Conservation (phyloP, 2,797 vertebrate genomes). For the Neosilurus mollespiculum region DNA sequence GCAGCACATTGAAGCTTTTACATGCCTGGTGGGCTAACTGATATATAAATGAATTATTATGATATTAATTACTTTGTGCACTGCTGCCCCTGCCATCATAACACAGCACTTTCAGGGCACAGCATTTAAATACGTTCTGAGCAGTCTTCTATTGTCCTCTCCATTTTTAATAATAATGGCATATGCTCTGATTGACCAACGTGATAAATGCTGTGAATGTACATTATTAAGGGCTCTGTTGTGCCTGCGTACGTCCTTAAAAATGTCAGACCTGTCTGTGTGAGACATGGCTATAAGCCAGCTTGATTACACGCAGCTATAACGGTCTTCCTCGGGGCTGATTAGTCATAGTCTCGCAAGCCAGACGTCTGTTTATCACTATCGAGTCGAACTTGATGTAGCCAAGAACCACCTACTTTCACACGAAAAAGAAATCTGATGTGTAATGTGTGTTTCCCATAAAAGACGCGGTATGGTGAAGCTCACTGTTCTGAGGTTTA, state of each 20-base stretch:
- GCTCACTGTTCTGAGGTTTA: neutral
- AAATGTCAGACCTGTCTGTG: constrained; percentile 11
- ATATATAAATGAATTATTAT: neutral
- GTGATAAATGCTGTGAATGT: neutral
- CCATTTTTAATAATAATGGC: neutral
- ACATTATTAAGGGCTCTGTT: neutral
- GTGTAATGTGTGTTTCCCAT: neutral
- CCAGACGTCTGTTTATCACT: constrained; percentile 23
- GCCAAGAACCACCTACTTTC: neutral
- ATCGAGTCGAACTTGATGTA: neutral
- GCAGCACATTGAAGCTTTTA: neutral
- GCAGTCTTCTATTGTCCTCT: neutral
- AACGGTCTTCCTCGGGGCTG: constrained; percentile 16
- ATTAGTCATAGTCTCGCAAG: constrained; percentile 24
- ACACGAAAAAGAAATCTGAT: neutral
- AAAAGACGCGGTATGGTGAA: neutral
- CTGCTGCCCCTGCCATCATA: neutral
- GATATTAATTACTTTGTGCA: constrained; percentile 8
- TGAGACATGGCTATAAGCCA: constrained; percentile 15
- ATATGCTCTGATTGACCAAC: neutral
- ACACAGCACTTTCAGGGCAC: neutral
- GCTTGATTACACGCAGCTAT: constrained; percentile 18
- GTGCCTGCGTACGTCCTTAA: neutral
- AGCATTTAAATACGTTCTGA: neutral
- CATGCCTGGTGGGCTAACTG: neutral